Evolutionary conservation across 1,140 invertebrate genomes (phyloP), one percentile per base, ranked within the genome.

Genomic region (Nasonia longicornis): DNA sequence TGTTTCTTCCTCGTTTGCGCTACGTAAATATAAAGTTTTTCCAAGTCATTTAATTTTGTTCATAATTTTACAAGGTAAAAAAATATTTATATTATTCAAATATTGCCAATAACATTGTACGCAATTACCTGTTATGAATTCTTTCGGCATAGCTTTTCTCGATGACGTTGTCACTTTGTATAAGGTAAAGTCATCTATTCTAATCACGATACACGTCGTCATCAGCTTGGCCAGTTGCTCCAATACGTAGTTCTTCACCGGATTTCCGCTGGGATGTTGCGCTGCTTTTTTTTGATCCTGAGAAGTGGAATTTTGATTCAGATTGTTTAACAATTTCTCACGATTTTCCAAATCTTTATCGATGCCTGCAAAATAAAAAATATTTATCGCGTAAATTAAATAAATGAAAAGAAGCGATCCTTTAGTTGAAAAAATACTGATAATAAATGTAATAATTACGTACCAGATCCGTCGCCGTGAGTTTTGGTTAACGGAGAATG

Each of bases 141-240:
- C 96, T 86, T 95, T 95, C 4, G 94, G 92, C 69, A 93, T 89
- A 67, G 93, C 92, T 85, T 94, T 95, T 84, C 93, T 93, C 42
- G 93, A 93, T 2, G 95, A 93, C 3, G 95, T 96, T 0, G 95
- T 94, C 76, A 98, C 96, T 91, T 95, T 94, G 87, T 95, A 96
- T 20, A 97, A 91, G 1, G 94, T 95, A 84, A 97, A 96, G 87
- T 99, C 97, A 85, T 97, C 95, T 83, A 99, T 94, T 85, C 97
- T 93, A 35, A 99, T 91, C 35, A 99, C 93, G 22, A 97, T 93
- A 90, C 97, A 98, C 14, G 96, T 95, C 7, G 97, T 98, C 95
- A 98, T 97, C 52, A 99, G 88, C 89, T 97, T 97, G 3, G 95
- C 94, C 63, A 96, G 89, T 87, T 96, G 95, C 79, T 94, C 92